Base-by-base conservation (phyloP, 2,113 vertebrate genomes). In the Percina caprodes region DNA sequence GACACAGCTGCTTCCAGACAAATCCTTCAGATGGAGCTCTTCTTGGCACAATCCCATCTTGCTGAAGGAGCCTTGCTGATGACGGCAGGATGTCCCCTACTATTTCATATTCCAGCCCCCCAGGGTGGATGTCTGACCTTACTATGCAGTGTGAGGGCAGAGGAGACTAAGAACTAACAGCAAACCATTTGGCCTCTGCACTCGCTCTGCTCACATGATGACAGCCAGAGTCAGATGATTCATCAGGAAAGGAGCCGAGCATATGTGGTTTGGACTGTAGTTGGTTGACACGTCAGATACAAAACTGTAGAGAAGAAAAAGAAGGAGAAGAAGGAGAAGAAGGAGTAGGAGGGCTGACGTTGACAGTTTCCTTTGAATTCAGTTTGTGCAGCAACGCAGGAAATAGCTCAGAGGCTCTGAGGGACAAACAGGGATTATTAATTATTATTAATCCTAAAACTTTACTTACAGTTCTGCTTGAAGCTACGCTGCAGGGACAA, bases 281-380 rank as follows among this genome's bases (percentile, higher is more conserved):
- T 4, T 3, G 18, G 77, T 26, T 77, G 90, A 91, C 87, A 91
- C 72, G 83, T 86, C 70, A 56, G 65, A 84, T 48, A 61, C 39
- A 51, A 23, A 66, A 19, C 35, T 45, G 55, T 0, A 60, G 58
- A 58, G 68, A 24, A 51, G 56, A 1, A 67, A 19, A 15, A 58
- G n/a, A n/a, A n/a, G n/a, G n/a, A n/a, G n/a, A n/a, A 79, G 45
- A 61, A 78, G 3, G 74, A 82, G n/a, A 66, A 77, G 19, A 23
- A 56, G 42, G 26, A 67, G 21, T n/a, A 49, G 42, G 52, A 42
- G 2, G 42, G 21, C 24, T 52, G 24, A 15, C 54, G 75, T 48
- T 73, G 21, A 33, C 12, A 0, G 24, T 68, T 68, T 76, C n/a
- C 33, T 69, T 48, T 69, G 26, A 77, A 60, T 33, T 49, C 14